Conservation (phyloP, 2,113 vertebrate genomes). For the Paratilapia polleni region DNA sequence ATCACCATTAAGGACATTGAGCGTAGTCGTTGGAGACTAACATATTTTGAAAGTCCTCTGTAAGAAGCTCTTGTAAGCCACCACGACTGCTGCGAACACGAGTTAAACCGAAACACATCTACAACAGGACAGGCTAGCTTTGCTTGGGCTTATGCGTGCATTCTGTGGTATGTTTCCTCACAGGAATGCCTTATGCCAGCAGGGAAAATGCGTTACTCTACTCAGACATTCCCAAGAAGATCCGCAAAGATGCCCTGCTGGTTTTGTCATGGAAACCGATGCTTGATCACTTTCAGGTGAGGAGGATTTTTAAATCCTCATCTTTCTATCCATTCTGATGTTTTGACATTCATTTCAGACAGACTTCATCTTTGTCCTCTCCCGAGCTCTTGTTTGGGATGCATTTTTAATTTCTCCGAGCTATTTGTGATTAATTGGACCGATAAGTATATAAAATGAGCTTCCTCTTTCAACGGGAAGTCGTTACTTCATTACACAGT, state of each 20-base stretch:
- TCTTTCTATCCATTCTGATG: not conserved
- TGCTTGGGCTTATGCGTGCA: not conserved
- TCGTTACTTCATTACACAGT: too few relatives aligned
- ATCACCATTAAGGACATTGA: not conserved
- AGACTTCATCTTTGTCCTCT: not conserved
- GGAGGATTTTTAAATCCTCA: not conserved
- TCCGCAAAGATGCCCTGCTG: constrained; percentile 89
- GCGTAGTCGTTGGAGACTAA: too few relatives aligned
- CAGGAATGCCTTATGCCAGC: constrained; percentile 94
- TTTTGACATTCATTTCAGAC: rapidly evolving
- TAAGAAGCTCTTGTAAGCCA: not conserved
- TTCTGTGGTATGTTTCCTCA: not conserved
- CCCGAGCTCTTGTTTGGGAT: not conserved
- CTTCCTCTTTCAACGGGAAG: too few relatives aligned
- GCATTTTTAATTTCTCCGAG: too few relatives aligned
- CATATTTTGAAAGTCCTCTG: not conserved
- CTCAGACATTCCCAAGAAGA: constrained; percentile 94
- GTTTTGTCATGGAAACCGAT: constrained; percentile 94
- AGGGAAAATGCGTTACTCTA: constrained; percentile 94
- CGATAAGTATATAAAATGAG: too few relatives aligned
- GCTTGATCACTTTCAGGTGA: constrained; percentile 94
- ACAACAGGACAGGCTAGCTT: not conserved
- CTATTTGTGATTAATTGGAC: too few relatives aligned
- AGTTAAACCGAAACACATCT: not conserved
- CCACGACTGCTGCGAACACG: too few relatives aligned